Evolutionary conservation across 2,888 invertebrate genomes (phyloP).

Genomic region (Cerceris ruficornis): DNA sequence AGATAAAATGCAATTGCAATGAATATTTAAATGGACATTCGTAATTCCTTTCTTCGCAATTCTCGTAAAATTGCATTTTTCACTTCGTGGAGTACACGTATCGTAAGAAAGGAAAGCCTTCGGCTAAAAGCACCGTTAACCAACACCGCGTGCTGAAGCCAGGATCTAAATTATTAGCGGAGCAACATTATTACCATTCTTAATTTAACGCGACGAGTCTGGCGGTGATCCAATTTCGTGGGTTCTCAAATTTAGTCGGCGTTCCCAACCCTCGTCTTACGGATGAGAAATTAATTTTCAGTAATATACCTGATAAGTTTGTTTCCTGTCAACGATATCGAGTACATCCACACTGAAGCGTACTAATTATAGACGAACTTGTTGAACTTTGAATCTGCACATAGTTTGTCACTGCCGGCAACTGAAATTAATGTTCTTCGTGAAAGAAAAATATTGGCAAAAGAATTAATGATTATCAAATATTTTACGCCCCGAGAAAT

Average conservation of each 20-base stretch:
- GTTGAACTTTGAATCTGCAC: neutral
- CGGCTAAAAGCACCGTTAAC: conserved; percentile 56
- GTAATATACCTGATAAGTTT: conserved; percentile 8
- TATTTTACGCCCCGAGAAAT: neutral
- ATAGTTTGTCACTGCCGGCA: neutral
- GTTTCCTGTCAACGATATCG: neutral
- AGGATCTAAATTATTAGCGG: conserved; percentile 55
- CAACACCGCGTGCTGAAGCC: conserved; percentile 36
- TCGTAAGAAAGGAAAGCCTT: conserved; percentile 10
- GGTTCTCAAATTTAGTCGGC: conserved; percentile 32
- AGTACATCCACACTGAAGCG: neutral
- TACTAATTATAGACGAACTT: neutral
- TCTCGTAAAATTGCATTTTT: conserved; percentile 44
- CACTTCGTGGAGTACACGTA: neutral
- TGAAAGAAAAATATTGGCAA: no score
- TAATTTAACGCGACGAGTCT: conserved; percentile 57
- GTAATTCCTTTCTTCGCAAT: conserved; percentile 27
- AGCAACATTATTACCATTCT: conserved; percentile 54
- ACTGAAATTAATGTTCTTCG: no score
- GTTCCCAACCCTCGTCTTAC: conserved; percentile 20
- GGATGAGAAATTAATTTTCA: conserved; percentile 37
- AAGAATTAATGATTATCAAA: neutral
- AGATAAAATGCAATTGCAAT: neutral
- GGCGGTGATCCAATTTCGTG: conserved; percentile 54
- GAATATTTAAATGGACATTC: conserved; percentile 38